These are phyloP conservation scores for Cygnus buccinator DNA, from an alignment of 2,113 vertebrate genomes.

Conservation along the genomic window DNA sequence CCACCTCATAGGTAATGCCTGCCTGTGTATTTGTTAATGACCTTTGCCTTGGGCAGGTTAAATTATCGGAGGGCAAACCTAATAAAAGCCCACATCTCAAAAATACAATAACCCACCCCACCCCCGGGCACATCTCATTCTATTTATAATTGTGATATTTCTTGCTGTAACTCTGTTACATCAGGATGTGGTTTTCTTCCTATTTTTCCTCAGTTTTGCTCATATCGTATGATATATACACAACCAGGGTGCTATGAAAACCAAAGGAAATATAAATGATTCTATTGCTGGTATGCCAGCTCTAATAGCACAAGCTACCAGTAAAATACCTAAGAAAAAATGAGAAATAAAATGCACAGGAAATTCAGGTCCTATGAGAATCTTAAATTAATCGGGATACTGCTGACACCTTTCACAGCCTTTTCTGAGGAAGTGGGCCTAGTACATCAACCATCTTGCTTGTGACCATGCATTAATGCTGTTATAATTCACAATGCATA, in stretches of 20 bases:
- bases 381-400: not conserved
- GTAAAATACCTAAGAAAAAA: not conserved
- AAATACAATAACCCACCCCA: not conserved
- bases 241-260: not conserved
- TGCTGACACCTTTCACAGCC: not conserved
- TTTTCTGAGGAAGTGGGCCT: not conserved
- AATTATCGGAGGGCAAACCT: not conserved
- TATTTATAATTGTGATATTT: not conserved
- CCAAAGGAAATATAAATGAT: not conserved
- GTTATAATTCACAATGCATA: not conserved
- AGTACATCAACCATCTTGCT: not conserved
- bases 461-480: not conserved
- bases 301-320: not conserved
- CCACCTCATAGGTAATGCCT: not conserved
- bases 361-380: not conserved
- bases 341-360: not conserved
- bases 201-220: not conserved
- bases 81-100: not conserved
- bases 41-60: not conserved
- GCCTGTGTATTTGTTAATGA: not conserved
- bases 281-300: not conserved
- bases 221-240: not conserved
- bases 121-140: not conserved
- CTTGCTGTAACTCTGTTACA: not conserved
- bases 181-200: not conserved